Percentiles rank a stretch among this genome's conserved stretches.
phyloP scores from a whole-genome alignment of 2,888 invertebrate species.

The Odontocolon sp. region DNA sequence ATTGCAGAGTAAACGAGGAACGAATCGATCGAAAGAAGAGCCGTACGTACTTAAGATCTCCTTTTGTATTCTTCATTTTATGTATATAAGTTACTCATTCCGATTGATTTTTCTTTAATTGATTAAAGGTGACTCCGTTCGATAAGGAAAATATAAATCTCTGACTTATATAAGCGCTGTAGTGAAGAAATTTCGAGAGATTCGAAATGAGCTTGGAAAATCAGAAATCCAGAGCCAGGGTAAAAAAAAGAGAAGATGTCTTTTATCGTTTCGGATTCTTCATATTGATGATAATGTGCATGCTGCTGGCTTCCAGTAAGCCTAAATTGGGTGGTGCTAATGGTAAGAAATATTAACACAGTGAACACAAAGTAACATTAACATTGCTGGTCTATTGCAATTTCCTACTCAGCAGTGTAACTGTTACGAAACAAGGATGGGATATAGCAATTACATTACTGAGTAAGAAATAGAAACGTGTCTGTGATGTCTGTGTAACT shows the following conservation, averaged over 20 bases:
- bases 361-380: no score
- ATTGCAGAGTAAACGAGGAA: no score
- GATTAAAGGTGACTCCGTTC: conserved; percentile 32
- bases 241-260: conserved; percentile 41
- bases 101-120: background rate
- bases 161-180: background rate
- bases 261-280: conserved; percentile 75
- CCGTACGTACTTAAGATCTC: conserved; percentile 32
- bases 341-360: conserved; percentile 65
- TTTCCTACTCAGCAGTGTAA: no score
- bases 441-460: no score
- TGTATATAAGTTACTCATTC: background rate
- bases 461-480: no score
- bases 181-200: background rate
- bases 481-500: background rate
- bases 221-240: conserved; percentile 22
- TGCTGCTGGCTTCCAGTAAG: conserved; percentile 75
- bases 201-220: background rate
- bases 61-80: no score
- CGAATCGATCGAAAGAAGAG: no score
- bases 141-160: background rate
- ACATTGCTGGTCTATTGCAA: no score
- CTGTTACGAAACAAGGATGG: no score
- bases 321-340: conserved; percentile 75
- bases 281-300: conserved; percentile 74